Evolutionary conservation across 2,113 vertebrate genomes (phyloP).

Genomic region (Eudyptes chrysolophus): DNA sequence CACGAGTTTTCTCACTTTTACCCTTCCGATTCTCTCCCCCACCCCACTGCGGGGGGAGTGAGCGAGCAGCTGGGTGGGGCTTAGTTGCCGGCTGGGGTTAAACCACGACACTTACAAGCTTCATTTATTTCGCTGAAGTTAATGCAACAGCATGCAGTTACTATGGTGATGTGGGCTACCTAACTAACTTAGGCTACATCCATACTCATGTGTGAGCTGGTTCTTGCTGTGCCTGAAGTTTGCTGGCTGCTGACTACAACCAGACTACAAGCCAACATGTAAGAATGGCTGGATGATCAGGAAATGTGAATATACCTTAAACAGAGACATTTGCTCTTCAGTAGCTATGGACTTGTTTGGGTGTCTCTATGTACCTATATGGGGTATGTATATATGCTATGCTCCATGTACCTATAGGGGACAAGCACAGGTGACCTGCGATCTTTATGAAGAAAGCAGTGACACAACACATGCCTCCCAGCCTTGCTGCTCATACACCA

Average conservation of each 20-base stretch:
- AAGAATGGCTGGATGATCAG: not conserved
- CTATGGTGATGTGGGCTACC: conserved; percentile 16
- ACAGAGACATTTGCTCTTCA: not conserved
- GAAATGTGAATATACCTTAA: not conserved
- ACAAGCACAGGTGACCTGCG: not conserved
- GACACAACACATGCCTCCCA: not conserved
- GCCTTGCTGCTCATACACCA: not conserved
- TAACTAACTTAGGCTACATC: not conserved
- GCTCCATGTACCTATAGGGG: accelerated
- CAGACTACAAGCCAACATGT: not conserved
- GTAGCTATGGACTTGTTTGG: not conserved
- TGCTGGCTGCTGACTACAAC: not conserved
- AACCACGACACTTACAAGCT: not conserved
- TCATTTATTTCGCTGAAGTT: conserved; percentile 21
- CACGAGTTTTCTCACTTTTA: too few relatives aligned
- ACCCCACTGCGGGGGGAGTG: too few relatives aligned
- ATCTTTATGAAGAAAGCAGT: not conserved
- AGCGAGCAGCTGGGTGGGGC: too few relatives aligned
- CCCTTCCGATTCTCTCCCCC: too few relatives aligned
- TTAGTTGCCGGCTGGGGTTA: too few relatives aligned
- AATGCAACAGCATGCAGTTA: conserved; percentile 22
- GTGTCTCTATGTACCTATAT: not conserved
- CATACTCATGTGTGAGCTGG: not conserved
- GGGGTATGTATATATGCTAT: too few relatives aligned
- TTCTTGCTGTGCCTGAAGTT: not conserved